Base-by-base conservation (phyloP, 2,888 invertebrate species). In the Cryptocheilus praepositus region DNA sequence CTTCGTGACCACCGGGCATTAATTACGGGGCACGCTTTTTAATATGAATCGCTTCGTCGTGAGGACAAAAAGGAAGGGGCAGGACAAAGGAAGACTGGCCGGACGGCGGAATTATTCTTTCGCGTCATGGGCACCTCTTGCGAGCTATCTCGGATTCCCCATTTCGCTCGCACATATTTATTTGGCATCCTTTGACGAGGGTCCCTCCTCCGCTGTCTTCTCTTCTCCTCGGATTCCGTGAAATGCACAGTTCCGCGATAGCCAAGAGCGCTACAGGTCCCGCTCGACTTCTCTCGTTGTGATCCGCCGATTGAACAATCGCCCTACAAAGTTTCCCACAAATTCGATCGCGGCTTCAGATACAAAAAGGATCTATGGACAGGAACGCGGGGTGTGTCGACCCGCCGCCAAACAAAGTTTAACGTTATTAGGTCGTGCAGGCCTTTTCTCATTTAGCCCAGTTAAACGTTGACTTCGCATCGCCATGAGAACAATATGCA, bases 1-100 rank as follows among this genome's bases (percentile, higher is more conserved):
- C 70, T 66, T 74, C 80, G 80, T 80, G 80, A 80, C 81, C 61
- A 61, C 43, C 57, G 51, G 61, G 66, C 77, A 81, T 80, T 81
- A 79, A 80, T 80, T 81, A 79, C 67, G 58, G 65, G 69, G 67
- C 71, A 56, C 71, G 71, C 62, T 70, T 70, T 79, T 79, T 77
- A 77, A 81, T 79, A 73, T 67, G 77, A 73, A 74, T 72, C 73
- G 68, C 70, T 67, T 73, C 73, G 68, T 61, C 25, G 49, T 18
- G n/a, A 19, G 36, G 45, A 55, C 44, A 36, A 51, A 53, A 61
- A 22, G 52, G 45, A 36, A 5, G 36, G 64, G 53, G 44, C 46
- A 68, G 68, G 72, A 80, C 73, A 80, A 77, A 80, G 36, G 36
- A 75, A 75, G 54, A 69, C 59, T 57, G 61, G 43, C 60, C 64